Conservation (phyloP, 2,797 vertebrate species). For the Smutsia gigantea region DNA sequence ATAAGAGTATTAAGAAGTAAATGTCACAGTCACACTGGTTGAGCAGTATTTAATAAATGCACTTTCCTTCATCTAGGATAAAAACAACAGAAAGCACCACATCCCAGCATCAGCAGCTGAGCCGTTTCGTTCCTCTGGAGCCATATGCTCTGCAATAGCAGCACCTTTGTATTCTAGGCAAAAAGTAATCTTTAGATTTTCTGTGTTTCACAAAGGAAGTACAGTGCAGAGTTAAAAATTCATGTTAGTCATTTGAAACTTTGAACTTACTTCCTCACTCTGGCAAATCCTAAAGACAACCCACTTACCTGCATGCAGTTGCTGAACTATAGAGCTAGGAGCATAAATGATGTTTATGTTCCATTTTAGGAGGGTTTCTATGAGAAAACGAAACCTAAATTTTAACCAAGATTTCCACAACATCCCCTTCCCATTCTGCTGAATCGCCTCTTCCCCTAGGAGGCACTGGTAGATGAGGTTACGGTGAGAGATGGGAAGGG, state of each 20-base stretch:
- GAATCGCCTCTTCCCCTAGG: not conserved
- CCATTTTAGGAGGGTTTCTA: not conserved
- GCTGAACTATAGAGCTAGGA: not conserved
- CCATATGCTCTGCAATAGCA: not conserved
- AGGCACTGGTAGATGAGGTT: not conserved
- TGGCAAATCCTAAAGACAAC: conserved; percentile 12
- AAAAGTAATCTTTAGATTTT: not conserved
- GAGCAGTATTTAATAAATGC: conserved; percentile 33
- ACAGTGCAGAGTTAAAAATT: conserved; percentile 35
- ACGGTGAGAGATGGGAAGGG: not conserved
- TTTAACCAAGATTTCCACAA: conserved; percentile 38
- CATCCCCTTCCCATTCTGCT: not conserved
- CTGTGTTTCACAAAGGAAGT: not conserved
- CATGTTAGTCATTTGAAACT: conserved; percentile 43
- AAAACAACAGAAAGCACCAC: not conserved
- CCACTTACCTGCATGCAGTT: not conserved
- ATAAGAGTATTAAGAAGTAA: conserved; percentile 29
- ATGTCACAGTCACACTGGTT: not conserved
- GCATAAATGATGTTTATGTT: conserved; percentile 2
- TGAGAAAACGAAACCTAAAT: conserved; percentile 12
- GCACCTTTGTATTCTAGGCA: not conserved
- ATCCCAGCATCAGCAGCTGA: not conserved
- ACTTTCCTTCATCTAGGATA: not conserved
- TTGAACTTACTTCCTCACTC: conserved; percentile 41
- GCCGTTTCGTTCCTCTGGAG: not conserved